Base-by-base conservation (phyloP, 2,888 invertebrate genomes). In the Dilophus febrilis region DNA sequence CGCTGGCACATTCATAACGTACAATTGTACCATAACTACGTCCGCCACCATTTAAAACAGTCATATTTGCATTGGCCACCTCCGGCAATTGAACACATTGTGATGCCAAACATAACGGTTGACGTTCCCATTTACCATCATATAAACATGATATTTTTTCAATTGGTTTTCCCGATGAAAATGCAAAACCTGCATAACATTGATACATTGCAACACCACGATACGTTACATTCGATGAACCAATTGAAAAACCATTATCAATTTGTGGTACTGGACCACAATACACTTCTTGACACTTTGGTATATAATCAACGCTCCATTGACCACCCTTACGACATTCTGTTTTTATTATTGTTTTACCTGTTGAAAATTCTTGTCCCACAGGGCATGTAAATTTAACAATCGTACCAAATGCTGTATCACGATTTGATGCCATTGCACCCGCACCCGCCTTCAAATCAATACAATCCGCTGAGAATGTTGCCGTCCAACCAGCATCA, bases 211-310 rank as follows among this genome's bases (percentile, higher is more conserved):
- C 92, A 47, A 87, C 71, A 28, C 92, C 94, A 45, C 79, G 74
- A 56, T 87, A 95, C 1, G 92, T 94, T 7, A 95, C 94, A 60
- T 94, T 94, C 4, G 90, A 83, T 1, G 94, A 90, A 36, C 87
- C 88, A 56, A 90, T 90, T 3, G 92, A 92, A 63, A 92, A 94
- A 36, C 94, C 94, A 58, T 94, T 95, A 55, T 91, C 88, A 46
- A 95, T 95, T 70, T 95, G 95, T 40, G 94, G 94, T 36, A 95
- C 94, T 18, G 94, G 92, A 40, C 92, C 92, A 60, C 95, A 95
- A 59, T 94, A 95, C 47, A 38, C 42, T 44, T 44, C 88, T 74
- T 91, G 91, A 58, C 91, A 91, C 58, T 80, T 82, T 11, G 91
- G 90, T 54, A 91, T 87, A 60, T 90, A 90, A 41, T 79, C 81